Evolutionary conservation across 2,113 vertebrate species (phyloP), one percentile per base, ranked within the genome.

Genomic region (Festucalex cinctus): DNA sequence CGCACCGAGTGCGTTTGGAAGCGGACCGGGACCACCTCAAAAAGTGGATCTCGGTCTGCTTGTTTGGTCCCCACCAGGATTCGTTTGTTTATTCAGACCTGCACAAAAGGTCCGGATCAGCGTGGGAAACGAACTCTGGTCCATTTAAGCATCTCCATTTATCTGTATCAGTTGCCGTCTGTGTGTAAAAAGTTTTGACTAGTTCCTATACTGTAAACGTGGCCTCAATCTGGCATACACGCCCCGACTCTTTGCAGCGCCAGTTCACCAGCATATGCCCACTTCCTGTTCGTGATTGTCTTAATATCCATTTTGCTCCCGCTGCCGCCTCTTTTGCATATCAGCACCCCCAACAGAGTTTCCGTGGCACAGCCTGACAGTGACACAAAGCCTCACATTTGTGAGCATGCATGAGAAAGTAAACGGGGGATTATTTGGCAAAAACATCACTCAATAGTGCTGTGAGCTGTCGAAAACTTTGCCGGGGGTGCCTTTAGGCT

Each of bases 401-500:
- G 26, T 63, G 62, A 63, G 43, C 26, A 46, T 63, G 43, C 43
- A 48, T 20, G 26, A 48, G 48, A 48, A 63, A 63, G 22, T 32
- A 63, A 63, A 63, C 24, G 28, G 43, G 62, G 62, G 62, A 46
- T 46, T 63, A 32, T 46, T 32, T 20, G 16, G 16, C 28, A 20
- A 63, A 65, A 68, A 58, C 26, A 68, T 59, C 22, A 17, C 26
- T 46, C 54, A 32, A n/a, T 10, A 46, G 26, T 28, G 32, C 48
- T n/a, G 36, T 26, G 1, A 46, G 66, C 28, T 43, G 66, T 68
- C 24, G 7, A 46, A 22, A 66, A 63, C 41, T 46, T 58, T 28
- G 4, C 16, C 26, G 20, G 19, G 54, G 12, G 12, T 48, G 32
- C 48, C 24, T 69, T 24, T 49, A 49, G 28, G 54, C 13, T 60